Evolutionary conservation across 1,140 invertebrate species (phyloP).

Genomic region (Aphelinus atriplicis): DNA sequence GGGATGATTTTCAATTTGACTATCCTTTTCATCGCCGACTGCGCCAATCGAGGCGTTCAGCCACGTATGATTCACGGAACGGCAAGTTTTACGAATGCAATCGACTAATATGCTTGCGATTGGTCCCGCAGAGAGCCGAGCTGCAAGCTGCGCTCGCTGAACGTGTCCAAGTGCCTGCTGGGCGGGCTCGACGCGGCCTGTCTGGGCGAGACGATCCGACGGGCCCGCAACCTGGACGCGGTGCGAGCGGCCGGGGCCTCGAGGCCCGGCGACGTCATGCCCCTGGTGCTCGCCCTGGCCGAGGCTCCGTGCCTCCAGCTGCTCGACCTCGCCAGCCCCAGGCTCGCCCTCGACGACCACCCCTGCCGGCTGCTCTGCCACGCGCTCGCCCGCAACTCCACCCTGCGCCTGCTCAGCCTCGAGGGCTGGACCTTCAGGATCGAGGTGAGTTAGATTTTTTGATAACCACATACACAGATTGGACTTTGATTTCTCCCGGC

Average conservation of each 20-base stretch:
- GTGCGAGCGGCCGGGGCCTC: conserved; percentile 20
- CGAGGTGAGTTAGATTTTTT: conserved; percentile 59
- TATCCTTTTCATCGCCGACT: too few species aligned
- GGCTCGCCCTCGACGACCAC: conserved; percentile 45
- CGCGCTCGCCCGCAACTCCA: conserved; percentile 66
- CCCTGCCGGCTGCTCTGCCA: conserved; percentile 68
- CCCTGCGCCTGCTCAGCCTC: conserved; percentile 65
- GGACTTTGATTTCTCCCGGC: neutral
- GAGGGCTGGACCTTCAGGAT: conserved; percentile 71
- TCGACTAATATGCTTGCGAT: too few species aligned
- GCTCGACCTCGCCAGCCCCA: conserved; percentile 47
- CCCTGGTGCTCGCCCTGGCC: conserved; percentile 13
- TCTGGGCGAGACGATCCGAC: conserved; percentile 21
- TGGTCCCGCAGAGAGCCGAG: conserved; percentile 10
- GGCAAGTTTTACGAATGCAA: too few species aligned
- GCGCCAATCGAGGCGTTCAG: too few species aligned
- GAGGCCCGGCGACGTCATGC: conserved; percentile 22
- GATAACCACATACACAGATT: neutral
- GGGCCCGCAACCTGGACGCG: conserved; percentile 20
- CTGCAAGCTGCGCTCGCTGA: conserved; percentile 32
- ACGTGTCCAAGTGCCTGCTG: conserved; percentile 25
- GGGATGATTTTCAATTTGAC: too few species aligned
- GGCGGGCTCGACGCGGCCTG: conserved; percentile 26
- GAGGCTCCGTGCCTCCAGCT: conserved; percentile 28
- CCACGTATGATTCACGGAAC: too few species aligned